These are phyloP conservation scores for Anguilla pacifica DNA, from an alignment of 2,797 vertebrate species.

Conservation along the genomic window DNA sequence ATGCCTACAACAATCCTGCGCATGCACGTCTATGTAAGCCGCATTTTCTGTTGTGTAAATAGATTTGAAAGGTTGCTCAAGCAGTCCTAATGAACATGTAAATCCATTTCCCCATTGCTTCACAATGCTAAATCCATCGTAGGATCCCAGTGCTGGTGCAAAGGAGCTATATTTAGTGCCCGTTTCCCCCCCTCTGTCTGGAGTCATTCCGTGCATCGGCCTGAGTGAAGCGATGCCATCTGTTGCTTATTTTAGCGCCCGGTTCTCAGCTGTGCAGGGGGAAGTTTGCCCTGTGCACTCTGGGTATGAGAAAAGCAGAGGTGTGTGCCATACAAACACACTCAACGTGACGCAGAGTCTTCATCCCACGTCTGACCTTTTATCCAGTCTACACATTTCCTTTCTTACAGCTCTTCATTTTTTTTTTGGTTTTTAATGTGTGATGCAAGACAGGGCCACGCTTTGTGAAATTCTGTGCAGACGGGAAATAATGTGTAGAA, in stretches of 20 bases:
- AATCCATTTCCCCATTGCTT: not conserved
- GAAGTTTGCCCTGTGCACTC: not conserved
- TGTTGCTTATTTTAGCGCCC: constrained; percentile 62
- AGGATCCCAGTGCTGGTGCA: not conserved
- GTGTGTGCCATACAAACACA: not conserved
- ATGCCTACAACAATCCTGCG: not conserved
- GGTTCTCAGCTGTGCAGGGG: constrained; percentile 21
- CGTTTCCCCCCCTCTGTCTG: constrained; percentile 44
- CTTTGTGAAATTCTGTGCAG: not conserved
- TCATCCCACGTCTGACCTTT: not conserved
- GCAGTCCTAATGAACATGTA: not conserved
- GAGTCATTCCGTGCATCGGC: constrained; percentile 50
- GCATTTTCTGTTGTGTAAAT: not conserved
- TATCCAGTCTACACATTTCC: not conserved
- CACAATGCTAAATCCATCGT: not conserved
- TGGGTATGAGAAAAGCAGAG: not conserved
- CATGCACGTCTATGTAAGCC: not conserved
- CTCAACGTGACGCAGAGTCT: not conserved
- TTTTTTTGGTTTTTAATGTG: not conserved
- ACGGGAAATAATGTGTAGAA: not conserved
- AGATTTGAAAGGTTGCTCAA: not conserved
- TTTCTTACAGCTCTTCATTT: not conserved
- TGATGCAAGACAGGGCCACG: not conserved
- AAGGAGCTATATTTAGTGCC: constrained; percentile 31
- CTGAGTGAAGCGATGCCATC: constrained; percentile 59